These are phyloP conservation scores for Diplogasteroides magnus DNA, from an alignment of 1,140 invertebrate species.

Conservation along the genomic window DNA sequence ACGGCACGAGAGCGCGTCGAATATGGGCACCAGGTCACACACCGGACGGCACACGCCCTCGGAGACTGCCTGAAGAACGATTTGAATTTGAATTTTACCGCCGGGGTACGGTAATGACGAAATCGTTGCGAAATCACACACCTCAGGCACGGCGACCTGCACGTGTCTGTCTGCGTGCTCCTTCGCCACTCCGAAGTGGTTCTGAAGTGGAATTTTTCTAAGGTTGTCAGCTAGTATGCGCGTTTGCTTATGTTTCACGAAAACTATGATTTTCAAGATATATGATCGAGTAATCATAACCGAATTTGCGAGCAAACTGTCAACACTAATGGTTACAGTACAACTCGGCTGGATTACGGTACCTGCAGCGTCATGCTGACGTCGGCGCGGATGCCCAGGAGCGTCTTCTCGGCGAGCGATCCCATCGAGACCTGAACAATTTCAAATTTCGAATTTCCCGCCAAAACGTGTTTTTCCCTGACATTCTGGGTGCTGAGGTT, in stretches of 20 bases:
- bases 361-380: constrained; percentile 26
- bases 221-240: no score
- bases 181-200: constrained; percentile 11
- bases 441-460: not conserved
- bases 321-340: no score
- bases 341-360: no score
- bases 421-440: constrained; percentile 29
- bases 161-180: constrained; percentile 13
- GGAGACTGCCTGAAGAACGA: not conserved
- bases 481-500: no score
- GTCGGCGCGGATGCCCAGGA: constrained; percentile 24
- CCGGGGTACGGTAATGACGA: no score
- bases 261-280: no score
- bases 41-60: constrained; percentile 17
- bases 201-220: no score
- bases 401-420: constrained; percentile 26
- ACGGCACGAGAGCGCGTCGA: constrained; percentile 13
- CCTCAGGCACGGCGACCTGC: constrained; percentile 21
- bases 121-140: no score
- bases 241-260: no score
- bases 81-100: no score
- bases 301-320: no score
- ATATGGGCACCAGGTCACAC: constrained; percentile 16
- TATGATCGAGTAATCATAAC: no score
- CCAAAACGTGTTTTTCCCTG: constrained; percentile 8